Evolutionary conservation across 2,113 vertebrate genomes (phyloP), one percentile per base, ranked within the genome.

Genomic region (Phrynosoma platyrhinos): DNA sequence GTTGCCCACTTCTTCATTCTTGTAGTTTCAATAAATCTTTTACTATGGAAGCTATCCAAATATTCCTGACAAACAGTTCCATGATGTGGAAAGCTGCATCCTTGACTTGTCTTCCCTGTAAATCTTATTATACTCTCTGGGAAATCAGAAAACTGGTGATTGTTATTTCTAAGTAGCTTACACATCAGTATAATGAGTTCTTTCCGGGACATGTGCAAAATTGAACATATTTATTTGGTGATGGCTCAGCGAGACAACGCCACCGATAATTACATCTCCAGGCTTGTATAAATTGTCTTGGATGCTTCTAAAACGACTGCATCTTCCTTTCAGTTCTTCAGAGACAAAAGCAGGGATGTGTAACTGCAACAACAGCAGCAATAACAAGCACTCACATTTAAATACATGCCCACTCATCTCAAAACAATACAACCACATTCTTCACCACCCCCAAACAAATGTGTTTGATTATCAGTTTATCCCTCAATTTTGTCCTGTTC

Each of bases 191-290:
- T 27, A 0, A 21, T 85, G 16, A 42, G 0, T 6, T 21, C 4
- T 30, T 1, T 40, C 25, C 30, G 83, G 83, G 30, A 76, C 2
- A 4, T 40, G 0, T 18, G 23, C 64, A 76, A 76, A 85, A 64
- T 75, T 40, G 32, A 40, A 18, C 21, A 42, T 40, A 42, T 85
- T 18, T 25, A 40, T 10, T 1, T 0, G 6, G 64, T 25, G 13
- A 18, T n/a, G 16, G 40, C 76, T 42, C 18, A 85, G 53, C 58
- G 83, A 84, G 9, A 84, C 23, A 9, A 84, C 18, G 5, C 69
- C 83, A 25, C 83, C 83, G 27, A 84, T 58, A n/a, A 84, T 75
- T 2, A 25, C 71, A 16, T 62, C 83, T 84, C 83, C 83, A 40
- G 71, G 20, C 53, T 18, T 40, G 25, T 62, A 84, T 13, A 84